Evolutionary conservation across 2,888 invertebrate genomes (phyloP).

Genomic region (Rhagonycha fulva): DNA sequence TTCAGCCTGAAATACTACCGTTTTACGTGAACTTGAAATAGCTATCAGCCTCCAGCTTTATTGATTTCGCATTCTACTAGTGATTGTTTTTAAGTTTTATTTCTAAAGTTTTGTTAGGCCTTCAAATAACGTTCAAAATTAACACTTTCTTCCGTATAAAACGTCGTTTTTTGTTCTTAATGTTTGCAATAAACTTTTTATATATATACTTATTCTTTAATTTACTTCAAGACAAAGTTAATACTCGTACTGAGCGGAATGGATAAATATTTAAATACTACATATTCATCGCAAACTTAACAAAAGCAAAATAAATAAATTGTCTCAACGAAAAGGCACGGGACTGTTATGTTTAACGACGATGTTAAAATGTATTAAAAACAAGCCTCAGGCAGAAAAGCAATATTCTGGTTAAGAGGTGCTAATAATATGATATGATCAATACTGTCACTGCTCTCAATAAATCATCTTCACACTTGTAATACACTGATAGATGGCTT

Average conservation of each 20-base stretch:
- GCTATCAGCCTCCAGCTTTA: slow-evolving; percentile 44
- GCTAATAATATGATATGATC: slow-evolving; percentile 33
- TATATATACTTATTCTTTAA: neutral
- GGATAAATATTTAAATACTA: neutral
- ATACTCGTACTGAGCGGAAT: neutral
- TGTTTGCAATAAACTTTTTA: slow-evolving; percentile 2
- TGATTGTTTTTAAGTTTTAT: slow-evolving; percentile 38
- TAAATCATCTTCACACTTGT: slow-evolving; percentile 35
- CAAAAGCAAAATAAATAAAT: neutral
- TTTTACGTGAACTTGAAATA: slow-evolving; percentile 48
- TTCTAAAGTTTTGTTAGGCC: slow-evolving; percentile 13
- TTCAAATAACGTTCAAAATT: slow-evolving; percentile 16
- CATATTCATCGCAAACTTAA: neutral
- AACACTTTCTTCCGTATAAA: slow-evolving; percentile 7
- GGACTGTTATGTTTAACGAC: slow-evolving; percentile 2
- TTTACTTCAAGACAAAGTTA: neutral
- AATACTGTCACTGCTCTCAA: slow-evolving; percentile 34
- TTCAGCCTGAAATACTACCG: slow-evolving; percentile 49
- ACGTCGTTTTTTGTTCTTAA: slow-evolving; percentile 9
- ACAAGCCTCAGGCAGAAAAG: slow-evolving; percentile 17
- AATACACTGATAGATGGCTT: slow-evolving; percentile 41
- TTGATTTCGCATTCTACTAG: slow-evolving; percentile 45
- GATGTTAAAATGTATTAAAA: slow-evolving; percentile 17
- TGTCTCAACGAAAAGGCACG: neutral
- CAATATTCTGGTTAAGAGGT: slow-evolving; percentile 32